A percentile compares a stretch with the other conserved stretches of the same genome.
These are phyloP conservation scores for Pemphigus obesinymphae DNA, from an alignment of 1,140 invertebrate species.

Conservation along the genomic window DNA sequence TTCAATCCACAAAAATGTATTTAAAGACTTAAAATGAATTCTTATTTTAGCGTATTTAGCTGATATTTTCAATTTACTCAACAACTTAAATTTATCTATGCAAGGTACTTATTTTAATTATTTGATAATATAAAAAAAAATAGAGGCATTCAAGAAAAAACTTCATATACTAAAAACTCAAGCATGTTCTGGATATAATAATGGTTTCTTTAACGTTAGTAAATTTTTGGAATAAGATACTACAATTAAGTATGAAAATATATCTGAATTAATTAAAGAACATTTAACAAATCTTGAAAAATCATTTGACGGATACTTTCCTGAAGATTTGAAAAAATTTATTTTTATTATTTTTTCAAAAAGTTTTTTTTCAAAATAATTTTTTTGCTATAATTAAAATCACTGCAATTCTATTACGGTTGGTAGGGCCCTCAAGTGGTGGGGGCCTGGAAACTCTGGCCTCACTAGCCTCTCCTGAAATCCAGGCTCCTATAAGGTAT, in stretches of 20 bases:
- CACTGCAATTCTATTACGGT: too few relatives aligned
- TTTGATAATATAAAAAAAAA: constrained; percentile 39
- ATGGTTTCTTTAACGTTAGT: background rate
- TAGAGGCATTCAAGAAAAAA: background rate
- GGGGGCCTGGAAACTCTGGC: too few relatives aligned
- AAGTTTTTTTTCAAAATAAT: too few relatives aligned
- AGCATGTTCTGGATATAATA: background rate
- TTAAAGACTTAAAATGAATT: constrained; percentile 5
- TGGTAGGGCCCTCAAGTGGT: too few relatives aligned
- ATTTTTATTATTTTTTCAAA: too few relatives aligned
- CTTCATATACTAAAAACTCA: background rate
- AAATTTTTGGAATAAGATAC: background rate
- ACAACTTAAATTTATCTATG: constrained; percentile 53
- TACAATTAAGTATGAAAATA: too few relatives aligned
- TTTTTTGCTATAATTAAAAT: too few relatives aligned
- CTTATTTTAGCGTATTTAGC: constrained; percentile 3
- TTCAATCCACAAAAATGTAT: constrained; percentile 1
- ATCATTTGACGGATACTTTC: background rate
- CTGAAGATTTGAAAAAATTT: background rate
- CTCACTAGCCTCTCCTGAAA: too few relatives aligned
- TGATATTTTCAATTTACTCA: constrained; percentile 19
- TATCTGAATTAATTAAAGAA: background rate
- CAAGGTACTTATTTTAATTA: constrained; percentile 37
- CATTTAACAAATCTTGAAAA: background rate
- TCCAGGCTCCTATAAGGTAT: too few relatives aligned